phyloP scores from a whole-genome alignment of 2,797 vertebrate species.

The Pipistrellus nathusii region DNA sequence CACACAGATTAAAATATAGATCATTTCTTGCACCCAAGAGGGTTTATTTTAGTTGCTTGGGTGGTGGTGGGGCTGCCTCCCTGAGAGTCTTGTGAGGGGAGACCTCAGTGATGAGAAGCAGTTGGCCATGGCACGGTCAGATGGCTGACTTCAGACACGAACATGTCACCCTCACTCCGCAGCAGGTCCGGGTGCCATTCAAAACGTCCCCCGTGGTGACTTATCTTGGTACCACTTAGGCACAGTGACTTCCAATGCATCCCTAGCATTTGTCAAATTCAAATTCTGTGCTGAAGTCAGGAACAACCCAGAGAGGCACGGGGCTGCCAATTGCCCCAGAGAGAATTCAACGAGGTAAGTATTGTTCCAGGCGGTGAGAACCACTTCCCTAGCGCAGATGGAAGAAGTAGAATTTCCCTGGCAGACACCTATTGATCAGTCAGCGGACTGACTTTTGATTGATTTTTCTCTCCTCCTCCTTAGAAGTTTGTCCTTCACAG shows the following conservation, averaged over 20 bases:
- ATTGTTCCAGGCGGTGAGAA: constrained; percentile 33
- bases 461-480: constrained; percentile 68
- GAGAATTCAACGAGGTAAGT: constrained; percentile 1
- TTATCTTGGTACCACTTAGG: not conserved
- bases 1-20: not conserved
- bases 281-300: constrained; percentile 33
- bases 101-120: not conserved
- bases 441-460: constrained; percentile 68
- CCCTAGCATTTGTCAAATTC: not conserved
- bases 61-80: not conserved
- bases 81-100: not conserved
- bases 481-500: constrained; percentile 74
- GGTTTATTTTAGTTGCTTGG: accelerated
- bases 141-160: not conserved
- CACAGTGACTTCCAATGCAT: accelerated
- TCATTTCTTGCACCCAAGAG: not conserved
- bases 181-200: accelerated
- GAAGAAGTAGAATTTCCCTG: constrained; percentile 68
- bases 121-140: not conserved
- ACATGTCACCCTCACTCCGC: no score
- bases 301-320: not conserved
- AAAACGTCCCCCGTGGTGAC: not conserved
- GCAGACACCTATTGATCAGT: constrained; percentile 75
- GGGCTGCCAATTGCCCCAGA: constrained; percentile 32
- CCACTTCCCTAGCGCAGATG: constrained; percentile 43